phyloP scores from a whole-genome alignment of 2,113 vertebrate species.

The Coturnix japonica region DNA sequence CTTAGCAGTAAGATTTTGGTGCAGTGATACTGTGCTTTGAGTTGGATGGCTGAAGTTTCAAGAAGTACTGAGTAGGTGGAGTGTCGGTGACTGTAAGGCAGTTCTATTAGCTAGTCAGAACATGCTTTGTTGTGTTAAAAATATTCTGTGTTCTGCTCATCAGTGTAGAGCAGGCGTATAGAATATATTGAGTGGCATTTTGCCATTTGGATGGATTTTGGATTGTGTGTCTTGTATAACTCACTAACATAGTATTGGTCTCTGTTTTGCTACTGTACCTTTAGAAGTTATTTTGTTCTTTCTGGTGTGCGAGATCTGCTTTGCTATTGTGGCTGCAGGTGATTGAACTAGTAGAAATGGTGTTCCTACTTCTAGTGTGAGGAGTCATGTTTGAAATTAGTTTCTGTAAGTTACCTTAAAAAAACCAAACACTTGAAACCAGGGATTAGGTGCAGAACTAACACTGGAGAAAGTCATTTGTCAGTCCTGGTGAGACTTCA shows the following conservation, averaged over 20 bases:
- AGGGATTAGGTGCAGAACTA: not conserved
- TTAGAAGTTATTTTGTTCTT: not conserved
- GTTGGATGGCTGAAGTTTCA: slow-evolving; percentile 7
- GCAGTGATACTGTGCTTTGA: not conserved
- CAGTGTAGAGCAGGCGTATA: not conserved
- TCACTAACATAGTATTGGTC: slow-evolving; percentile 50
- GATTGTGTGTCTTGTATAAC: slow-evolving; percentile 40
- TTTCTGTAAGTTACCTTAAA: not conserved
- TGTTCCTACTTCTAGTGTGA: not conserved
- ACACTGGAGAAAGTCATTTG: not conserved
- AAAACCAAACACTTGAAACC: not conserved
- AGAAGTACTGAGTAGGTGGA: not conserved
- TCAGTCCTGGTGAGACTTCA: not conserved
- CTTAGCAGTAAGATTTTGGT: not conserved
- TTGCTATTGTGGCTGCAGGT: not conserved
- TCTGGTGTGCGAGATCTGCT: not conserved
- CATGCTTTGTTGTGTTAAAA: not conserved
- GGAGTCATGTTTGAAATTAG: not conserved
- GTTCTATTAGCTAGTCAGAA: not conserved
- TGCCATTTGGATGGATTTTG: not conserved
- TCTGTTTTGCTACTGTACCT: slow-evolving; percentile 30
- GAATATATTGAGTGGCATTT: not conserved
- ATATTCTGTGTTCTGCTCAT: not conserved
- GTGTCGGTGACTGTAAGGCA: not conserved
- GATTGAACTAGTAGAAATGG: not conserved